Conservation (phyloP, 2,888 invertebrate genomes). For the Drosophila longiperda region DNA sequence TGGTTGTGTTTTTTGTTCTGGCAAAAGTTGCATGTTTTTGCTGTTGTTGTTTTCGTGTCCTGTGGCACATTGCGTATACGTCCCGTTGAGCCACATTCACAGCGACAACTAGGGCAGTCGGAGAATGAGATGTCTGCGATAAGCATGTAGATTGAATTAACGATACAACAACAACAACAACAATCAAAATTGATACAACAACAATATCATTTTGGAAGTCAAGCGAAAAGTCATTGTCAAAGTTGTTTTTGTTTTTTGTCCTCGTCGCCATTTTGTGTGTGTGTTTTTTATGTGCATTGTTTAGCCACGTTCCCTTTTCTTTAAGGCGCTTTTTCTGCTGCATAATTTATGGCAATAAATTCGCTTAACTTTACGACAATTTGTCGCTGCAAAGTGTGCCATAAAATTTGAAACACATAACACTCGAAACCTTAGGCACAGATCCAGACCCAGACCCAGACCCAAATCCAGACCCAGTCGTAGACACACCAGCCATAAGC, state of each 20-base stretch:
- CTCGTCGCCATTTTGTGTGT: slow-evolving; percentile 65
- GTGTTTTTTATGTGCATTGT: slow-evolving; percentile 69
- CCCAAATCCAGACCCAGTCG: neutral
- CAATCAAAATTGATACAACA: slow-evolving; percentile 25
- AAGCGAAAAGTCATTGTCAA: slow-evolving; percentile 75
- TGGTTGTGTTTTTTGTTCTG: slow-evolving; percentile 15
- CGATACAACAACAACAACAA: slow-evolving; percentile 43
- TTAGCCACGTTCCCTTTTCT: slow-evolving; percentile 19
- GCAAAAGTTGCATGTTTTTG: slow-evolving; percentile 30
- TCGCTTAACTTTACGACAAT: slow-evolving; percentile 81
- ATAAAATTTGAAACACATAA: slow-evolving; percentile 53
- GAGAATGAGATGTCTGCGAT: slow-evolving; percentile 49
- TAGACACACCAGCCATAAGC: slow-evolving; percentile 21
- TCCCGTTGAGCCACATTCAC: slow-evolving; percentile 35
- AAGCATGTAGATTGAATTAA: slow-evolving; percentile 72
- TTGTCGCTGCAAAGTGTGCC: slow-evolving; percentile 75
- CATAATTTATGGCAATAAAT: slow-evolving; percentile 82
- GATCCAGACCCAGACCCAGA: neutral
- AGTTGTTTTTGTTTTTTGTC: slow-evolving; percentile 37
- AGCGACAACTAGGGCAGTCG: slow-evolving; percentile 1
- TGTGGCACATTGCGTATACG: slow-evolving; percentile 69
- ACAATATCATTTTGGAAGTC: slow-evolving; percentile 63
- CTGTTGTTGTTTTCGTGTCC: slow-evolving; percentile 5
- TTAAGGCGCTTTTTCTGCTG: slow-evolving; percentile 45
- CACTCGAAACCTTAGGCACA: neutral